Evolutionary conservation across 2,113 vertebrate species (phyloP), one percentile per base, ranked within the genome.

Genomic region (Paratilapia polleni): DNA sequence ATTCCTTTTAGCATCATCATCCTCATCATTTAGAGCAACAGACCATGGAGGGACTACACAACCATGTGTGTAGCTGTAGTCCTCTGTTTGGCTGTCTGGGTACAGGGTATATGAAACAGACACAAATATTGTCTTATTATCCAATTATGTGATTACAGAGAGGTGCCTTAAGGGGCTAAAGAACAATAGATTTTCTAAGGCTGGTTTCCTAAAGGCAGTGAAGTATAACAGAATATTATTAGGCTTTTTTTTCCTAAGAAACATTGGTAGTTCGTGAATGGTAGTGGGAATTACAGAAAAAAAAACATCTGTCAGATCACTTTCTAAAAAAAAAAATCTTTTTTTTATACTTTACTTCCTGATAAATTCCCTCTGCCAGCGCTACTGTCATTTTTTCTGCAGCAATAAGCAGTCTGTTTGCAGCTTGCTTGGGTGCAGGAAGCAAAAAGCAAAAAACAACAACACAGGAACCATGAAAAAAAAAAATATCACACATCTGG

Each of bases 401-500:
- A 84, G 54, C 59, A 77, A 26, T 43, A 24, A 89, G 62, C 77
- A 75, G 36, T 20, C 20, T 22, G 36, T 76, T 74, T 83, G 86
- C 91, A 86, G 76, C 47, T 70, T 61, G n/a, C 14, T 68, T 57
- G 17, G 17, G 61, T 77, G 79, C 81, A 89, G 66, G 59, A 5
- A 63, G 66, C 17, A 64, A 14, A 38, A 12, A 6, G 14, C 8
- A 43, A 17, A 43, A 13, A 43, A 68, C 74, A 78, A 22, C 15
- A 77, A 81, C 64, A 84, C 86, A 86, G 86, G 82, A 91, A 93
- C 83, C 63, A 63, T 78, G 11, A 63, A 75, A 81, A 59, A 73
- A 66, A n/a, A 19, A 7, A 24, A 41, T 8, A 78, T 83, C 79
- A 62, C 77, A 62, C 38, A 24, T 70, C 12, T 73, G 24, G 28